These are phyloP conservation scores for Cygnus atratus DNA, from an alignment of 2,113 vertebrate genomes.

Conservation along the genomic window DNA sequence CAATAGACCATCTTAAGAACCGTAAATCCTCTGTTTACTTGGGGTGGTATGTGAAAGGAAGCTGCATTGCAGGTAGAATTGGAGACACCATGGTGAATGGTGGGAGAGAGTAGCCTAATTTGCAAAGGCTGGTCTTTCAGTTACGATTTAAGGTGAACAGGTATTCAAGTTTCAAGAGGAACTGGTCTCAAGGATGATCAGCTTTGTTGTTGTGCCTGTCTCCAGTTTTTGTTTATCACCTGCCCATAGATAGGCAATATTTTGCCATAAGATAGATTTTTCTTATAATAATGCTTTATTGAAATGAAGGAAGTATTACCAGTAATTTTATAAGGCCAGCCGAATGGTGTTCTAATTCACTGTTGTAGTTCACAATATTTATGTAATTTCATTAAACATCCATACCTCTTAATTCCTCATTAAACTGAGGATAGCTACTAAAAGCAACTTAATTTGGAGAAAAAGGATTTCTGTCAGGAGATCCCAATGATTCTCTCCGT, in stretches of 20 bases:
- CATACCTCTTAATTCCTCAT: background rate
- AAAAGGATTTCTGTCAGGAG: background rate
- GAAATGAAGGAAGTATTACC: background rate
- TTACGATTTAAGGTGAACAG: background rate
- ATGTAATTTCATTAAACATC: background rate
- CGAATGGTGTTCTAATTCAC: background rate
- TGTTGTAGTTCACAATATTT: background rate
- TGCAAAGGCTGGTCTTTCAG: background rate
- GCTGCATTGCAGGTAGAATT: background rate
- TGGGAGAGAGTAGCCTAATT: no score
- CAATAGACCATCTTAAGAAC: background rate
- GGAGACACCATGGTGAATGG: accelerated
- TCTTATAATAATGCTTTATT: background rate
- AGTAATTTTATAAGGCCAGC: background rate
- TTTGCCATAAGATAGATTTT: background rate
- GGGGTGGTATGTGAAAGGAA: background rate
- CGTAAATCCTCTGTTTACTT: background rate
- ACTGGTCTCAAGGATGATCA: background rate
- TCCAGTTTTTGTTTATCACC: background rate
- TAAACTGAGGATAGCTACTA: background rate
- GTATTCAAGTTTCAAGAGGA: background rate
- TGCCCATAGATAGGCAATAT: accelerated
- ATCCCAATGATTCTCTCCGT: background rate
- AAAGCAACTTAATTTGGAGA: background rate
- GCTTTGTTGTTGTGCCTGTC: background rate